These are phyloP conservation scores for Vulpes lagopus DNA, from an alignment of 2,113 vertebrate genomes.

Conservation along the genomic window DNA sequence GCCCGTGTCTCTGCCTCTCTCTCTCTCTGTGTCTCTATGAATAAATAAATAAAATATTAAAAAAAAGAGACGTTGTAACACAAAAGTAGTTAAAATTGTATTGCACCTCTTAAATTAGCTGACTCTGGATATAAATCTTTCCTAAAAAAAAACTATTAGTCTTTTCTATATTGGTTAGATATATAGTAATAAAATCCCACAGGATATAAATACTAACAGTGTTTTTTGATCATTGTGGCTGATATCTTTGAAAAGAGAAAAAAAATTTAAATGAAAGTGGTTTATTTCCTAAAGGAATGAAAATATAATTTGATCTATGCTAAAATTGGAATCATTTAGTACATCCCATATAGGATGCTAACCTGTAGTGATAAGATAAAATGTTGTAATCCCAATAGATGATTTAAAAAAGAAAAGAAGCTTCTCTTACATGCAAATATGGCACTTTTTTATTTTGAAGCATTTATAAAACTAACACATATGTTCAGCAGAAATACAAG, in stretches of 20 bases:
- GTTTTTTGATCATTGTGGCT: constrained; percentile 57
- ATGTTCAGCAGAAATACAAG: not conserved
- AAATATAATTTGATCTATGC: constrained; percentile 42
- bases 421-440: not conserved
- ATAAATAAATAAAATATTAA: too few species aligned
- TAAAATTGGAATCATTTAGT: constrained; percentile 55
- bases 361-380: not conserved
- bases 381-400: not conserved
- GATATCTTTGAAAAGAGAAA: constrained; percentile 54
- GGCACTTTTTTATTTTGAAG: not conserved
- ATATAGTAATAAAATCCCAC: constrained; percentile 68
- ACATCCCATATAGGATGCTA: not conserved
- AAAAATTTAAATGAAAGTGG: constrained; percentile 31
- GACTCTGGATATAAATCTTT: constrained; percentile 75
- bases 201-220: constrained; percentile 63
- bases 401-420: not conserved
- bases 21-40: too few species aligned
- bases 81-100: constrained; percentile 76
- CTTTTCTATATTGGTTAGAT: constrained; percentile 71
- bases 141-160: constrained; percentile 76
- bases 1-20: too few species aligned
- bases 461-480: not conserved
- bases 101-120: constrained; percentile 66
- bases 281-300: constrained; percentile 28
- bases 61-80: constrained; percentile 72